Evolutionary conservation across 1,140 invertebrate species (phyloP), one percentile per base, ranked within the genome.

Genomic region (Leptinotarsa defecta): DNA sequence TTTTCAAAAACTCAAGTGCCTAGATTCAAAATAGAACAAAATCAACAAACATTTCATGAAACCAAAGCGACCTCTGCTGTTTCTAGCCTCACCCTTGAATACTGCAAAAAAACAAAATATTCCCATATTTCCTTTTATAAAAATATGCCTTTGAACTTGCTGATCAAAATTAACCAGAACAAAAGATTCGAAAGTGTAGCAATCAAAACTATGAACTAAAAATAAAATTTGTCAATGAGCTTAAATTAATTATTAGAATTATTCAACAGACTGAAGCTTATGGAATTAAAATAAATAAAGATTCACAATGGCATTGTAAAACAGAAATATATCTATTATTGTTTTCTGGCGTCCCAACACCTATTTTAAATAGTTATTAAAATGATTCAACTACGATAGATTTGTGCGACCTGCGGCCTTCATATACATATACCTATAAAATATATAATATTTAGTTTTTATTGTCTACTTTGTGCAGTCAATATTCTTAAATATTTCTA

Each of bases 391-490:
- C 73, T 77, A 75, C 11, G 71, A 68, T 71, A 74, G 74, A 80
- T 78, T 78, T 83, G 82, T 82, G 80, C 80, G 77, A 43, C 75
- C 69, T 61, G 73, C 80, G 80, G 80, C 81, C 62, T 76, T 20
- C 77, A 77, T 74, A 77, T 75, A 74, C 76, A 76, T 78, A 77
- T 75, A 75, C 52, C 34, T 73, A 64, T 76, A 74, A 67, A 68
- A 57, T 70, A 71, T 73, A 76, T 77, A 68, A 76, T 34, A 77
- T 43, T 73, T 22, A 76, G 62, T 62, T 77, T 70, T 81, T 83
- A 83, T 81, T 83, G 81, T 83, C 81, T 81, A 81, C 76, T 81
- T 71, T 81, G 81, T 83, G 82, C 81, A 81, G 80, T 82, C 81
- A 78, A 82, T 79, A 77, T 74, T 78, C 73, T 71, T 75, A 77